Evolutionary conservation across 2,888 invertebrate species (phyloP), one percentile per base, ranked within the genome.

Genomic region (Malacosoma neustria): DNA sequence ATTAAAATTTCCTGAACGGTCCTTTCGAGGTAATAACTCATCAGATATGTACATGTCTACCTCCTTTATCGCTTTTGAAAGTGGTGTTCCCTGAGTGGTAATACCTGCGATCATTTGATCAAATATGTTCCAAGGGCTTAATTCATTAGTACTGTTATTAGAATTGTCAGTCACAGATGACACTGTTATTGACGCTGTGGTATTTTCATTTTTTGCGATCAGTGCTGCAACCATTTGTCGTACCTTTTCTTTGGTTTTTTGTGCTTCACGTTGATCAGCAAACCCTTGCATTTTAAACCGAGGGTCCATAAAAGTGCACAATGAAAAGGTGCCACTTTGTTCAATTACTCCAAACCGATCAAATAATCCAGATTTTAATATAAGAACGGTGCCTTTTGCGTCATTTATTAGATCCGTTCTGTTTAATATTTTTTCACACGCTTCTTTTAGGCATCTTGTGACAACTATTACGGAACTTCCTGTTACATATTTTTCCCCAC

Each of bases 401-500:
- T 31, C 11, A 13, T 7, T 6, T n/a, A n/a, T n/a, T n/a, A n/a
- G n/a, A n/a, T n/a, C n/a, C n/a, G n/a, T n/a, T n/a, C n/a, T n/a
- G 14, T 9, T n/a, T 14, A 14, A 33, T 4, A 37, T 4, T 14
- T 35, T 37, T 2, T 37, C 9, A 14, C 40, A 48, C 1, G 45
- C 35, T 38, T 38, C 40, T 38, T 35, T 48, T 3, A 57, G 44
- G 14, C 51, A 54, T 2, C 49, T 31, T 3, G 48, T 46, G 39
- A 55, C 45, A 0, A 48, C 40, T 11, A 54, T 56, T 1, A 55
- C 43, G 4, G 41, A 49, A 14, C 54, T 49, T 1, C 37, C 49
- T 1, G 51, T 50, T 13, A 54, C 30, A 39, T 52, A 51, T 29
- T 50, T 49, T 46, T 59, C 46, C 36, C 41, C 42, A 30, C 51